A percentile compares a stretch with the other conserved stretches of the same genome.
phyloP scores from a whole-genome alignment of 2,888 invertebrate genomes.

The Trissolcus japonicus region DNA sequence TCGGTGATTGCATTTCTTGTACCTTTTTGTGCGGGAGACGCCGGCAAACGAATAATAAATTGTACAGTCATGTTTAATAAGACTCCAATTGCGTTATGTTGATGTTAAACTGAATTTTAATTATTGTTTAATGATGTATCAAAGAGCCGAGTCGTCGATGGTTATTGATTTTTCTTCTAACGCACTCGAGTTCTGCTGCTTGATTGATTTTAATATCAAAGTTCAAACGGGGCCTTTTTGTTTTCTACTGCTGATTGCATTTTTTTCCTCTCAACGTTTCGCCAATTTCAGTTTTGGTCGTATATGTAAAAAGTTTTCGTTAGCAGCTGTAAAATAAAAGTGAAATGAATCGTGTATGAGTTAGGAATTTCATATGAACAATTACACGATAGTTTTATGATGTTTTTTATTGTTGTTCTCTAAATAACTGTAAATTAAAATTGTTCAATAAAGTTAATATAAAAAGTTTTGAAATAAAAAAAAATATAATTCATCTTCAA shows the following conservation, averaged over 20 bases:
- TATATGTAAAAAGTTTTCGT: no score
- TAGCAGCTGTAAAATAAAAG: constrained; percentile 1
- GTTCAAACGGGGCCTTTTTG: constrained; percentile 39
- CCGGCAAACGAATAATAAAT: constrained; percentile 38
- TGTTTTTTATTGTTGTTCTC: background rate
- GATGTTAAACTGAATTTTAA: constrained; percentile 51
- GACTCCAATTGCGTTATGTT: constrained; percentile 49
- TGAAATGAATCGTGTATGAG: constrained; percentile 1
- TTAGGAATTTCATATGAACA: background rate
- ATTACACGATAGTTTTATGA: background rate
- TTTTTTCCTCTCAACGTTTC: constrained; percentile 32
- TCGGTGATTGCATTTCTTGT: constrained; percentile 48
- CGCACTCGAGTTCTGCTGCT: constrained; percentile 25
- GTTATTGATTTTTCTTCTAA: constrained; percentile 41
- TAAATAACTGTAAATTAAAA: no score
- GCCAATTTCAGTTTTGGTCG: no score
- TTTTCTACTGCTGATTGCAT: constrained; percentile 34
- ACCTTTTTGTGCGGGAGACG: constrained; percentile 25
- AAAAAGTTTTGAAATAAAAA: no score
- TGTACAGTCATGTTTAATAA: constrained; percentile 54
- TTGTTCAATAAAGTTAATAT: no score
- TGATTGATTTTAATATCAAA: constrained; percentile 51
- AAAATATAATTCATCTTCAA: no score
- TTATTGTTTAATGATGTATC: constrained; percentile 52
- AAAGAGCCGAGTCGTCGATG: constrained; percentile 27